A percentile compares a stretch with the other conserved stretches of the same genome.
Evolutionary conservation across 2,113 vertebrate genomes (phyloP).

Genomic region (Tetraodon nigroviridis): DNA sequence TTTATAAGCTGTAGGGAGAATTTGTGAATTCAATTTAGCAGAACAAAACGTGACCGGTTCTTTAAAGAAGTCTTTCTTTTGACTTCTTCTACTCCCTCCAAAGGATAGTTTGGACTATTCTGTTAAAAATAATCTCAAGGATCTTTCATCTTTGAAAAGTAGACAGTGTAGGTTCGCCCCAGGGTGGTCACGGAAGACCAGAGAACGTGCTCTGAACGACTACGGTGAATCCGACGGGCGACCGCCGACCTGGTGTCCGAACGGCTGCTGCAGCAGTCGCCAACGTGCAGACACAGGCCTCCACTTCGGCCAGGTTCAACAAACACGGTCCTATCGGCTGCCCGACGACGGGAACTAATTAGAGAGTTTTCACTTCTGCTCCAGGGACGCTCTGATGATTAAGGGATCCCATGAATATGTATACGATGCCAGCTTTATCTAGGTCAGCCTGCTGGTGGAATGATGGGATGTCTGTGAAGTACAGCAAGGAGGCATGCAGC

Average conservation of each 20-base stretch:
- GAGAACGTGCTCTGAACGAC: too few relatives aligned
- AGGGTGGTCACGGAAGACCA: too few relatives aligned
- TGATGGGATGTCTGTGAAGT: conserved; percentile 45
- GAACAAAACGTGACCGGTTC: too few relatives aligned
- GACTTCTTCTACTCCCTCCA: too few relatives aligned
- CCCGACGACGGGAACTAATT: conserved; percentile 56
- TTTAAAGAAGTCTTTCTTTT: too few relatives aligned
- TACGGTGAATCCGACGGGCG: not conserved
- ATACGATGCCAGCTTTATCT: conserved; percentile 52
- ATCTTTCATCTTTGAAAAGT: too few relatives aligned
- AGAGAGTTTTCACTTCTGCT: conserved; percentile 55
- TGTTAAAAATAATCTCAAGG: too few relatives aligned
- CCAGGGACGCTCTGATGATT: conserved; percentile 49
- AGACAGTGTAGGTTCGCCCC: too few relatives aligned
- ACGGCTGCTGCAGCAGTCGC: conserved; percentile 2
- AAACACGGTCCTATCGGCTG: conserved; percentile 35
- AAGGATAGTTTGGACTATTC: too few relatives aligned
- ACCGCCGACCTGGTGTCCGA: conserved; percentile 6
- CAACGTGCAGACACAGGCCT: conserved; percentile 2
- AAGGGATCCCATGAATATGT: conserved; percentile 63
- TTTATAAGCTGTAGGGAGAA: too few relatives aligned
- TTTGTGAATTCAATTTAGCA: too few relatives aligned
- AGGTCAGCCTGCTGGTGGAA: conserved; percentile 57
- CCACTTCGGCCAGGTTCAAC: conserved; percentile 30
- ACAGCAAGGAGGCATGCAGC: conserved; percentile 31